Evolutionary conservation across 2,797 vertebrate species (phyloP).

Genomic region (Cirrhinus mrigala): DNA sequence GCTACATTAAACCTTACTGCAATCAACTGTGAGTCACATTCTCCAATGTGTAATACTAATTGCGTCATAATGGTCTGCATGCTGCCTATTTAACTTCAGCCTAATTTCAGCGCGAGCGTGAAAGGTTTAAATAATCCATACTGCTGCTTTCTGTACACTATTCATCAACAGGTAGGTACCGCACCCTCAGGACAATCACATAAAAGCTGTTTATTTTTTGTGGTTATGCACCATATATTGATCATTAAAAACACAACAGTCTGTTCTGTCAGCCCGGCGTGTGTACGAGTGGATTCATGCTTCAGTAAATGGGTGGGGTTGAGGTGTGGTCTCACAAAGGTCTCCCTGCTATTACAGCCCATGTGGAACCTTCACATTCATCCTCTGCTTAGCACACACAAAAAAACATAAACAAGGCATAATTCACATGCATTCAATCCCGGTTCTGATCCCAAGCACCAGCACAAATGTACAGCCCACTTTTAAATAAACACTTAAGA

Average conservation of each 20-base stretch:
- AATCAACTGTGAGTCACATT: not conserved
- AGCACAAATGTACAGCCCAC: not conserved
- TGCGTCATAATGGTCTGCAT: not conserved
- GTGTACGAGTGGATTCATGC: slow-evolving; percentile 8
- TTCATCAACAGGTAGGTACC: not conserved
- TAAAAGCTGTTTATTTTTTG: slow-evolving; percentile 42
- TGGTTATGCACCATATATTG: slow-evolving; percentile 23
- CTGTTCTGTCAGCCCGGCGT: slow-evolving; percentile 15
- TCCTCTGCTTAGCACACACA: slow-evolving; percentile 2
- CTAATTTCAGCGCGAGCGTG: not conserved
- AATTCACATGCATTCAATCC: slow-evolving; percentile 14
- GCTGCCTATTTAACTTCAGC: not conserved
- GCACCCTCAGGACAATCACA: slow-evolving; percentile 30
- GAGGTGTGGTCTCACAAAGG: slow-evolving; percentile 29
- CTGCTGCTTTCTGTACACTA: not conserved
- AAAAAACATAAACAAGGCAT: slow-evolving; percentile 36
- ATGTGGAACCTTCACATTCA: slow-evolving; percentile 27
- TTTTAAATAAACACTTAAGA: slow-evolving; percentile 15
- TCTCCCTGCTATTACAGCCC: slow-evolving; percentile 15
- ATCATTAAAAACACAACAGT: slow-evolving; percentile 42
- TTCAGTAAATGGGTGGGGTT: slow-evolving; percentile 36
- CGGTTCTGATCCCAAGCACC: not conserved
- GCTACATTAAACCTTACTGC: not conserved
- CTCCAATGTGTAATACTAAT: not conserved
- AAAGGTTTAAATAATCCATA: not conserved